Evolutionary conservation across 2,113 vertebrate species (phyloP).

Genomic region (Catharus minimus): DNA sequence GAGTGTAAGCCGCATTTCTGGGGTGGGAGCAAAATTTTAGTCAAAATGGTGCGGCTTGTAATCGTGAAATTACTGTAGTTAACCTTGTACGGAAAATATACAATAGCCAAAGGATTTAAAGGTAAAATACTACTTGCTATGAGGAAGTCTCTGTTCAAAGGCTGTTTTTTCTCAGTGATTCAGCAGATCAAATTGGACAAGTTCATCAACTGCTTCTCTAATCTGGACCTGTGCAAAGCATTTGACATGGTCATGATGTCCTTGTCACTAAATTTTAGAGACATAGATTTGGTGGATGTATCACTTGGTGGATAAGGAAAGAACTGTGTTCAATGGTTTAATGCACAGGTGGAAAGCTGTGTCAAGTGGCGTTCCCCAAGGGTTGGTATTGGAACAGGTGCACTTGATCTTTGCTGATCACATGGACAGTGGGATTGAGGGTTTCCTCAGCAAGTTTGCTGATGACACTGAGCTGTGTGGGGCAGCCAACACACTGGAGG

Average conservation of each 20-base stretch:
- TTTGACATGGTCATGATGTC: background rate
- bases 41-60: no score
- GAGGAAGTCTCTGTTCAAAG: background rate
- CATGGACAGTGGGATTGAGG: background rate
- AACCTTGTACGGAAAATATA: background rate
- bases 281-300: background rate
- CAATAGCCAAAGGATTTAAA: background rate
- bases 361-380: background rate
- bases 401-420: background rate
- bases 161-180: background rate
- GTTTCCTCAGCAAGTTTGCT: background rate
- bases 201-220: background rate
- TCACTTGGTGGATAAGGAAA: background rate
- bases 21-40: no score
- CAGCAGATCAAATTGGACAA: background rate
- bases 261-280: background rate
- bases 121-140: background rate
- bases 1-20: no score
- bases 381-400: fast-evolving
- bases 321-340: background rate
- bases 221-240: background rate
- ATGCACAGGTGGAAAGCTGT: background rate
- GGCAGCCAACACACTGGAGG: background rate
- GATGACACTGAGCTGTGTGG: background rate
- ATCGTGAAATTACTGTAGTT: background rate